These are phyloP conservation scores for Platichthys stellatus DNA, from an alignment of 2,113 vertebrate species.

Conservation along the genomic window DNA sequence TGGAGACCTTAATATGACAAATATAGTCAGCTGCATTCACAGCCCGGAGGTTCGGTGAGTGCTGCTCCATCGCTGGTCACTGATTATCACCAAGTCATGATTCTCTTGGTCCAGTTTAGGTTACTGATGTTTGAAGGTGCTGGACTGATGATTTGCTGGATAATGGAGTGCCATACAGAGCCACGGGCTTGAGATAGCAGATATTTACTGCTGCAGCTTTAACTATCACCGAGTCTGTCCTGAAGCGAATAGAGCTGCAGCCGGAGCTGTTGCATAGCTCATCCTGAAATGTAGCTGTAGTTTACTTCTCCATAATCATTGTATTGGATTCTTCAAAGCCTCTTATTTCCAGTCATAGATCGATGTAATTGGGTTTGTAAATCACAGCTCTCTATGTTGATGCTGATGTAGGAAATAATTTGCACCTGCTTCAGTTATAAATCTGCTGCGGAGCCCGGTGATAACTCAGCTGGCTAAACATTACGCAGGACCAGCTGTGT, in stretches of 20 bases:
- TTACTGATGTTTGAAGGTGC: slow-evolving; percentile 59
- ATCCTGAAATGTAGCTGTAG: slow-evolving; percentile 73
- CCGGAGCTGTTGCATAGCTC: slow-evolving; percentile 50
- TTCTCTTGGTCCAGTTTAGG: slow-evolving; percentile 54
- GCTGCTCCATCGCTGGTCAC: slow-evolving; percentile 34
- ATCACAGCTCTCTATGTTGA: slow-evolving; percentile 67
- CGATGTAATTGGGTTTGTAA: slow-evolving; percentile 74
- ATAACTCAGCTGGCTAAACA: slow-evolving; percentile 73
- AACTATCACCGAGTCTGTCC: slow-evolving; percentile 52
- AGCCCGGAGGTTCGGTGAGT: slow-evolving; percentile 66
- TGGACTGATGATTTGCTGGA: slow-evolving; percentile 65
- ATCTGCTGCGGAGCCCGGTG: slow-evolving; percentile 57
- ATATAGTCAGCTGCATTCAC: slow-evolving; percentile 59
- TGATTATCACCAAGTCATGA: slow-evolving; percentile 49
- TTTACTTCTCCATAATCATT: slow-evolving; percentile 72
- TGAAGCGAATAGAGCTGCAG: slow-evolving; percentile 47
- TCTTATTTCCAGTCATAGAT: slow-evolving; percentile 71
- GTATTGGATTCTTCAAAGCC: slow-evolving; percentile 72
- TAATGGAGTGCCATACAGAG: slow-evolving; percentile 57
- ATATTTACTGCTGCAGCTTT: slow-evolving; percentile 68
- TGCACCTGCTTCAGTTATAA: slow-evolving; percentile 66
- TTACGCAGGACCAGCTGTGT: slow-evolving; percentile 49
- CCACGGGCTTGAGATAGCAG: slow-evolving; percentile 51
- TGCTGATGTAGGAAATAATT: slow-evolving; percentile 71
- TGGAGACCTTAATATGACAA: slow-evolving; percentile 62